These are phyloP conservation scores for Papilio gigon DNA, from an alignment of 2,888 invertebrate species.

Conservation along the genomic window DNA sequence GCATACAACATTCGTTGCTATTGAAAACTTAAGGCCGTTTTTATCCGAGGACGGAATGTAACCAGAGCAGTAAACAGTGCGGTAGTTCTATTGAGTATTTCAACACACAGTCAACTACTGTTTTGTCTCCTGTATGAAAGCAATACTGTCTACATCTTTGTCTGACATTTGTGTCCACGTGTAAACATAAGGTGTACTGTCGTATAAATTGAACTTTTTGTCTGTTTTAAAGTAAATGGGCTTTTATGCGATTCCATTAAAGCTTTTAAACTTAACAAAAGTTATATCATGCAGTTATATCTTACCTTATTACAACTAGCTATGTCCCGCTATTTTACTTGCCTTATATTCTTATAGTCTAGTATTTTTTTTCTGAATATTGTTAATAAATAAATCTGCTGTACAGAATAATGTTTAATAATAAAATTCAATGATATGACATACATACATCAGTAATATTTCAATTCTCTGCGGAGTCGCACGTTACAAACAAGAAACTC, in stretches of 20 bases:
- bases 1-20: slow-evolving; percentile 16
- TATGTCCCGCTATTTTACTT: too few species aligned
- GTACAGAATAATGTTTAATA: too few species aligned
- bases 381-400: too few species aligned
- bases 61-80: background rate
- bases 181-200: background rate
- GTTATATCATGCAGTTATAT: background rate
- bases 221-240: slow-evolving; percentile 4
- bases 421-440: background rate
- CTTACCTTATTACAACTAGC: too few species aligned
- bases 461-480: background rate
- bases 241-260: background rate
- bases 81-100: background rate
- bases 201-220: slow-evolving; percentile 6
- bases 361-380: too few species aligned
- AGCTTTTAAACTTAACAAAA: slow-evolving; percentile 1
- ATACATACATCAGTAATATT: background rate
- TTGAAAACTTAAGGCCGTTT: slow-evolving; percentile 3
- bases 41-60: background rate
- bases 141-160: background rate
- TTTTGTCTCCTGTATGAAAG: too few species aligned
- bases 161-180: background rate
- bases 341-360: too few species aligned
- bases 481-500: slow-evolving; percentile 6
- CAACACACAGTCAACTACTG: background rate